A percentile compares a stretch with the other conserved stretches of the same genome.
These are phyloP conservation scores for Antidorcas marsupialis DNA, from an alignment of 2,113 vertebrate genomes.

Conservation along the genomic window DNA sequence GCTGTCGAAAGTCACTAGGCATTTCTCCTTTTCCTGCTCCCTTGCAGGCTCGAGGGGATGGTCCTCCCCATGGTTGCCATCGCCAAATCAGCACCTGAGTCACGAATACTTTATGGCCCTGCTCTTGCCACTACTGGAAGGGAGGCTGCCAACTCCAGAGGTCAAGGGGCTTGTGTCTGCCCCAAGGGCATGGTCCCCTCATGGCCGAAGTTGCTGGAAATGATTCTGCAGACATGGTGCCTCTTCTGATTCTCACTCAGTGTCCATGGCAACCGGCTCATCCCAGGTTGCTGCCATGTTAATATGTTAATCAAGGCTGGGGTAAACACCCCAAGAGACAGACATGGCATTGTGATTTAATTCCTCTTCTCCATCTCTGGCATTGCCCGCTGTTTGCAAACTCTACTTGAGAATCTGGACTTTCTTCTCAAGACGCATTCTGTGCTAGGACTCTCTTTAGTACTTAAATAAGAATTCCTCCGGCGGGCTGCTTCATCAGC, in stretches of 20 bases:
- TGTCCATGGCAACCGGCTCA: not conserved
- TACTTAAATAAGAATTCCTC: not conserved
- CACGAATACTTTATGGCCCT: not conserved
- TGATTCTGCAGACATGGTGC: not conserved
- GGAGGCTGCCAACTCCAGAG: not conserved
- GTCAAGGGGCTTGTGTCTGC: not conserved
- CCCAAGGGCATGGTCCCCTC: not conserved
- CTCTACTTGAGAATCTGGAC: not conserved
- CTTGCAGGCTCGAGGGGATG: not conserved
- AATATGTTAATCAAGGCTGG: not conserved
- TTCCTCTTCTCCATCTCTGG: not conserved
- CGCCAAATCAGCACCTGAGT: not conserved
- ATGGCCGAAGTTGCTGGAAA: not conserved
- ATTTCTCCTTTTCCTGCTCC: not conserved
- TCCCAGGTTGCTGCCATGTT: not conserved
- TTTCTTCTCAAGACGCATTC: not conserved
- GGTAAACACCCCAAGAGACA: not conserved
- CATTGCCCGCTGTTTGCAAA: not conserved
- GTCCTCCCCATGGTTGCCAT: too few relatives aligned
- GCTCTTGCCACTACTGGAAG: not conserved
- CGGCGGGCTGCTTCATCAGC: not conserved
- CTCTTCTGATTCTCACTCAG: not conserved
- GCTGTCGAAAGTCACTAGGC: too few relatives aligned
- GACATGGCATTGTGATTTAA: rapidly evolving
- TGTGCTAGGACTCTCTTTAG: not conserved